phyloP scores from a whole-genome alignment of 2,113 vertebrate genomes.

The Anthoscopus minutus region DNA sequence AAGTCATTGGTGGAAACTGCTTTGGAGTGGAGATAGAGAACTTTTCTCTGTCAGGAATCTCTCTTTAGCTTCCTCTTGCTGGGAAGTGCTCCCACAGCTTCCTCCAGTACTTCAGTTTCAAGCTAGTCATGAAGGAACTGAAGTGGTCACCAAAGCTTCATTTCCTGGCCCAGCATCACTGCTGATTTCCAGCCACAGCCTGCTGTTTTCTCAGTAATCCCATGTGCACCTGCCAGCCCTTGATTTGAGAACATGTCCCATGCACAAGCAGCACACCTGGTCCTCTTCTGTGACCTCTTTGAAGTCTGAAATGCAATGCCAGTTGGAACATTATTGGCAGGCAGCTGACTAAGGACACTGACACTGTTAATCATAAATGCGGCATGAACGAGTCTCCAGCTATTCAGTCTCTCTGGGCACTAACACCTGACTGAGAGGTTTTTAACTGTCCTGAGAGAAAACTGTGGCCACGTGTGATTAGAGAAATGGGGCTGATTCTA shows the following conservation, averaged over 20 bases:
- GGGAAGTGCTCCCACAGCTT: background rate
- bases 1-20: background rate
- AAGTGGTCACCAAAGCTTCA: background rate
- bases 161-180: background rate
- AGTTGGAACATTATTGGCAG: background rate
- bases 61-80: background rate
- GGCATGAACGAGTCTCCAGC: background rate
- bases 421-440: background rate
- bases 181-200: background rate
- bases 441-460: background rate
- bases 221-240: background rate
- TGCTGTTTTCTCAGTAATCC: background rate
- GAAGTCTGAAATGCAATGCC: background rate
- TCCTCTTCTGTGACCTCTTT: background rate
- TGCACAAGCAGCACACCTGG: background rate
- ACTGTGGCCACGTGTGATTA: accelerated
- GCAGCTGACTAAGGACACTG: background rate
- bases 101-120: background rate
- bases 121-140: background rate
- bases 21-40: background rate
- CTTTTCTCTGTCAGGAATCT: background rate
- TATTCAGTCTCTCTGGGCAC: background rate
- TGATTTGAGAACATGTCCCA: background rate
- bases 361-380: background rate
- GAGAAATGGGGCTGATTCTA: background rate